These are phyloP conservation scores for Ophonus ardosiacus DNA, from an alignment of 2,888 invertebrate species.

Conservation along the genomic window DNA sequence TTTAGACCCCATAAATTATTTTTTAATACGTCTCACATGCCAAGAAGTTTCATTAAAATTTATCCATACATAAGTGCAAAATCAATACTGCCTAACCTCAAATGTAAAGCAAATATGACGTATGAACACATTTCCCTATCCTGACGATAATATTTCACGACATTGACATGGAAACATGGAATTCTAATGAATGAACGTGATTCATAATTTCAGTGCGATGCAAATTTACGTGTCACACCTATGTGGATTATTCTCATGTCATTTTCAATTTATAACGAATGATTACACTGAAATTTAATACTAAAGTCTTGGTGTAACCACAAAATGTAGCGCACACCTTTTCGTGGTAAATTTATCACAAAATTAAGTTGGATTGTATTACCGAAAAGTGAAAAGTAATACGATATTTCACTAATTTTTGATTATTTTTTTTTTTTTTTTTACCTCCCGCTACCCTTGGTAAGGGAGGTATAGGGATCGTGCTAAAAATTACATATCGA, in stretches of 20 bases:
- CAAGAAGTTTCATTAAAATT: slow-evolving; percentile 5
- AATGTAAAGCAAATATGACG: slow-evolving; percentile 21
- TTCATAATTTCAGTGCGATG: slow-evolving; percentile 19
- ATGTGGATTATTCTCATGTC: slow-evolving; percentile 13
- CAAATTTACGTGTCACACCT: slow-evolving; percentile 12
- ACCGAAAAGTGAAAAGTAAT: neutral
- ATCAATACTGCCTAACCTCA: slow-evolving; percentile 11
- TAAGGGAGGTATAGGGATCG: no score
- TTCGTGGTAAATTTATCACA: neutral
- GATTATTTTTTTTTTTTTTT: neutral
- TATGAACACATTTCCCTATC: slow-evolving; percentile 4
- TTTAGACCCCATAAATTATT: slow-evolving; percentile 13
- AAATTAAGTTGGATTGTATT: neutral
- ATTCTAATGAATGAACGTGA: slow-evolving; percentile 12
- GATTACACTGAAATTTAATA: slow-evolving; percentile 18
- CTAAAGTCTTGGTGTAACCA: slow-evolving; percentile 1
- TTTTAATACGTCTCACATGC: slow-evolving; percentile 5
- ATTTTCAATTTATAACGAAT: slow-evolving; percentile 20
- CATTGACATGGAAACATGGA: slow-evolving; percentile 33
- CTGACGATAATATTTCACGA: slow-evolving; percentile 25
- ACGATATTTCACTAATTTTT: neutral
- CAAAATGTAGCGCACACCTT: neutral
- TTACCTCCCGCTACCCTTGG: no score
- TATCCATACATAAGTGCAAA: neutral
- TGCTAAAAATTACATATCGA: no score